Percentiles rank a stretch among this genome's conserved stretches.
Evolutionary conservation across 2,113 vertebrate species (phyloP).

Genomic region (Galemys pyrenaicus): DNA sequence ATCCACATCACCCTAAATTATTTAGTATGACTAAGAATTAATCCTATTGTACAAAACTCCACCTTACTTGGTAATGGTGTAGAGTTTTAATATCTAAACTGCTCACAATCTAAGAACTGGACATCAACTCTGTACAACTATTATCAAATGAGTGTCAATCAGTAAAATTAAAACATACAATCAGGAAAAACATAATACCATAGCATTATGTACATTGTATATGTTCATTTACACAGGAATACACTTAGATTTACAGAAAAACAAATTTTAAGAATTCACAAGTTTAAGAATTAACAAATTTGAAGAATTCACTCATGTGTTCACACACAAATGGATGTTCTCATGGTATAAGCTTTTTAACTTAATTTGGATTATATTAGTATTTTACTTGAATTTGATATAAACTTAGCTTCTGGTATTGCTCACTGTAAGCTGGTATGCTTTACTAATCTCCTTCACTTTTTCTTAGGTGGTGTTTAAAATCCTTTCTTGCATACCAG

Average conservation of each 20-base stretch:
- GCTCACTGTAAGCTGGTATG: background rate
- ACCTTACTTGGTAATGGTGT: background rate
- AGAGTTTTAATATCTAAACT: background rate
- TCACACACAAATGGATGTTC: background rate
- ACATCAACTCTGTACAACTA: background rate
- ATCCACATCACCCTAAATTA: background rate
- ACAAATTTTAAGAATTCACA: background rate
- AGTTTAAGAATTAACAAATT: background rate
- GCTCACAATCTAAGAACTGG: background rate
- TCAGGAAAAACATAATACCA: background rate
- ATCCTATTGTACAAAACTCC: background rate
- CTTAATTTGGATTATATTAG: background rate
- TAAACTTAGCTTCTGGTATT: background rate
- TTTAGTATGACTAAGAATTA: background rate
- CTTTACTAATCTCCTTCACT: background rate
- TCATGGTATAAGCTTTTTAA: background rate
- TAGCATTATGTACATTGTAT: background rate
- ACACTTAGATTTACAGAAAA: background rate
- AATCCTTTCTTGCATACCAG: background rate
- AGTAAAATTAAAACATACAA: background rate
- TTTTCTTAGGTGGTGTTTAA: background rate
- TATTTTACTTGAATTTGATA: background rate
- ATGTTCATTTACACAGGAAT: no score
- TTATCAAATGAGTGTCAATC: background rate
- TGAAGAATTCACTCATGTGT: background rate